A percentile compares a stretch with the other conserved stretches of the same genome.
Evolutionary conservation across 2,888 invertebrate genomes (phyloP).

Genomic region (Stenolophus ochropezus): DNA sequence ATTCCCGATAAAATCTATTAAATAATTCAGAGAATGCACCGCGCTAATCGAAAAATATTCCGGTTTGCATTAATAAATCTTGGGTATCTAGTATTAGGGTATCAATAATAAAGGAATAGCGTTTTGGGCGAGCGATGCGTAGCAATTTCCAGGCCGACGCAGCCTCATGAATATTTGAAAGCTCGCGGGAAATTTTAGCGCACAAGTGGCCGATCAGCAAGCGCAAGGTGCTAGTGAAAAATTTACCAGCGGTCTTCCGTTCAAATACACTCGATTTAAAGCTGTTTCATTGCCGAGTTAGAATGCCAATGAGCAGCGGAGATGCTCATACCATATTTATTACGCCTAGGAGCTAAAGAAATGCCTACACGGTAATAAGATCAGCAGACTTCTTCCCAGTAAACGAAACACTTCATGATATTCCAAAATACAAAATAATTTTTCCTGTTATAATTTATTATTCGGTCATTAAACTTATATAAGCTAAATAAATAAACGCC

Average conservation of each 20-base stretch:
- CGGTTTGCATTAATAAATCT: constrained; percentile 49
- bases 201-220: constrained; percentile 37
- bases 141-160: constrained; percentile 44
- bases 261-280: constrained; percentile 41
- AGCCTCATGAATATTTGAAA: constrained; percentile 49
- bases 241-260: constrained; percentile 43
- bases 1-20: constrained; percentile 18
- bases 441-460: not conserved
- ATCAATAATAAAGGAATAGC: constrained; percentile 49
- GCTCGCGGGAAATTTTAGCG: constrained; percentile 55
- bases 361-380: not conserved
- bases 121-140: constrained; percentile 39
- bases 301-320: constrained; percentile 1
- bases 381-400: not conserved
- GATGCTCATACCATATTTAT: constrained; percentile 36
- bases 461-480: no score
- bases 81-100: constrained; percentile 34
- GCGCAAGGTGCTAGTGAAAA: constrained; percentile 37
- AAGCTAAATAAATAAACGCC: no score
- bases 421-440: no score
- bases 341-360: not conserved
- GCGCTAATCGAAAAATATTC: constrained; percentile 49
- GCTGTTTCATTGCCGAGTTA: constrained; percentile 1
- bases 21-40: constrained; percentile 42
- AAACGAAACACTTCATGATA: not conserved